Conservation (phyloP, 1,140 invertebrate species). For the Lethrus apterus region DNA sequence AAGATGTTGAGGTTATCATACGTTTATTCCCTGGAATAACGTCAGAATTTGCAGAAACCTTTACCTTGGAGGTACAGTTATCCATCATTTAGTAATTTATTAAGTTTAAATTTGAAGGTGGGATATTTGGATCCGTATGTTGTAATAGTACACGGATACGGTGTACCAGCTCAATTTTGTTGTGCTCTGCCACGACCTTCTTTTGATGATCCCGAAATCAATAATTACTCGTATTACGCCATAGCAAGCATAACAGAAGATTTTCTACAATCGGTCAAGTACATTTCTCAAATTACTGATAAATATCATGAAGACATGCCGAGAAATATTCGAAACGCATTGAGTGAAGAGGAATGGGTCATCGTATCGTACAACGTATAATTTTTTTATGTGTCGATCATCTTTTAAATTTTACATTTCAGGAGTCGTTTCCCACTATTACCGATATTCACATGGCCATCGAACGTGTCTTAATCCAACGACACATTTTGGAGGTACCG, state of each 20-base stretch:
- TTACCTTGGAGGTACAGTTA: slow-evolving; percentile 25
- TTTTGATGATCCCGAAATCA: slow-evolving; percentile 21
- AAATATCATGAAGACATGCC: slow-evolving; percentile 12
- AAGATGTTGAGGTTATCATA: slow-evolving; percentile 26
- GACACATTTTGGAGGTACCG: slow-evolving; percentile 30
- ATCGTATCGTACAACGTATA: slow-evolving; percentile 30
- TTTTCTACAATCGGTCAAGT: slow-evolving; percentile 19
- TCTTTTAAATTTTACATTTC: slow-evolving; percentile 7
- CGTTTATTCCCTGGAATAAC: slow-evolving; percentile 32
- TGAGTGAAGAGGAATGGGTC: slow-evolving; percentile 31
- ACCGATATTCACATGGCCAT: slow-evolving; percentile 43
- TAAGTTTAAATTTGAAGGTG: slow-evolving; percentile 26
- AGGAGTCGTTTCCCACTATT: slow-evolving; percentile 25
- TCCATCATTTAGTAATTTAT: background rate
- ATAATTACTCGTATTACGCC: slow-evolving; percentile 30
- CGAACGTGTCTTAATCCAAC: slow-evolving; percentile 37
- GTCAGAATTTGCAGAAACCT: slow-evolving; percentile 28
- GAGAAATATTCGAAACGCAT: slow-evolving; percentile 1
- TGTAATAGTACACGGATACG: slow-evolving; percentile 37
- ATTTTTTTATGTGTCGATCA: background rate
- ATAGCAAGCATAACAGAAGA: slow-evolving; percentile 26
- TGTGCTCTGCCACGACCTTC: slow-evolving; percentile 29
- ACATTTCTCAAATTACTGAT: slow-evolving; percentile 3
- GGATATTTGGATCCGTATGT: slow-evolving; percentile 32
- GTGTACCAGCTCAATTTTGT: slow-evolving; percentile 40